Base-by-base conservation (phyloP, 2,888 invertebrate species). In the Nysson spinosus region DNA sequence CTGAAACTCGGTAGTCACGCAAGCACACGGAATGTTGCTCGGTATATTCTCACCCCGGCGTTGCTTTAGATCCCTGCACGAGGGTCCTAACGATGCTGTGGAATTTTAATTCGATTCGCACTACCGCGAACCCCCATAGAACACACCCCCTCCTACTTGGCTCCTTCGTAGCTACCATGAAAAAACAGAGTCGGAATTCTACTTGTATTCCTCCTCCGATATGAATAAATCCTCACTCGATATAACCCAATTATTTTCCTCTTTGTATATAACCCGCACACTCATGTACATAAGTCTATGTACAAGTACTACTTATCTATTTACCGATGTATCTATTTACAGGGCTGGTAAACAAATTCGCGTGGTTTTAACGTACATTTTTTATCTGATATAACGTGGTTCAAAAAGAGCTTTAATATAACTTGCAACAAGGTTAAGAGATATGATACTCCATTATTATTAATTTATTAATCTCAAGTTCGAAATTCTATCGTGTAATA, bases 71-170 rank as follows among this genome's bases (percentile, higher is more conserved):
- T 51, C 32, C 39, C 40, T 49, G 34, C 43, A 52, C 52, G 60
- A 52, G 58, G 52, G 56, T 49, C 61, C 61, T 65, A 75, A 72
- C 72, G 72, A 72, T 56, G 68, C 72, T 70, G 34, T 61, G 75
- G 75, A 75, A 75, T 75, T 75, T 75, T 75, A 75, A 76, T 76
- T 76, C 58, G 73, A 74, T 75, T 69, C 65, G 47, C 60, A 44
- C 30, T 51, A 28, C 32, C 60, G 40, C 50, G 35, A 52, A 54
- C 30, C 30, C 37, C 24, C 42, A 39, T 16, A 39, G 24, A 35
- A 34, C 28, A 49, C 35, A 62, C 35, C 34, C 40, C 35, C 39
- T 37, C 30, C 50, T 50, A 39, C 51, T 30, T 49, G 28, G 28
- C 12, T 35, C 26, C 44, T 17, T 32, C n/a, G 44, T 26, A 35